phyloP scores from a whole-genome alignment of 2,888 invertebrate genomes.

The Parnassius glacialis region DNA sequence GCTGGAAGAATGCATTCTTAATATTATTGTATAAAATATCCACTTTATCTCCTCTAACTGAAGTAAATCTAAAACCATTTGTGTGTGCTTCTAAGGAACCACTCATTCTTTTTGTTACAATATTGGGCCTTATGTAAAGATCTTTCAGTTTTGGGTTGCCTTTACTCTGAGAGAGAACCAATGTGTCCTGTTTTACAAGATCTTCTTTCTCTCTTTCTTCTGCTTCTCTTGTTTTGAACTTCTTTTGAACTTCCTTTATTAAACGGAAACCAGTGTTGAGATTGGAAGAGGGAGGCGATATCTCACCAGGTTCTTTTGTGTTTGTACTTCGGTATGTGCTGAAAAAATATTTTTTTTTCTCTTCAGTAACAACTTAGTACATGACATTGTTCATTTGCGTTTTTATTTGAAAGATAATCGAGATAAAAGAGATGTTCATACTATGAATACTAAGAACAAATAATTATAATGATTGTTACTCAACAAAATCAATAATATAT shows the following conservation, averaged over 20 bases:
- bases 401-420: too few relatives aligned
- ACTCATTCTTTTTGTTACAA: slow-evolving; percentile 97
- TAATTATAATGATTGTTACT: too few relatives aligned
- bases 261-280: slow-evolving; percentile 97
- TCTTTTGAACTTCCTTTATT: slow-evolving; percentile 99
- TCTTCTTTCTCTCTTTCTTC: slow-evolving; percentile 99
- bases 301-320: slow-evolving; percentile 97
- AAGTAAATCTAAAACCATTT: slow-evolving; percentile 98
- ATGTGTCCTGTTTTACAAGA: slow-evolving; percentile 98
- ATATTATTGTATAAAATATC: slow-evolving; percentile 99
- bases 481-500: too few relatives aligned
- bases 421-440: too few relatives aligned
- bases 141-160: slow-evolving; percentile 99
- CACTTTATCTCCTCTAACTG: slow-evolving; percentile 99
- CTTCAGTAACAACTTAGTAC: too few relatives aligned
- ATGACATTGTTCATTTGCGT: too few relatives aligned
- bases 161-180: slow-evolving; percentile 96
- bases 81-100: slow-evolving; percentile 96
- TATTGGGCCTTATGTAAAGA: slow-evolving; percentile 98
- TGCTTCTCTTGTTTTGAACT: slow-evolving; percentile 98
- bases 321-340: slow-evolving; percentile 98
- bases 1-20: slow-evolving; percentile 99
- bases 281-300: slow-evolving; percentile 96
- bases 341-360: slow-evolving; percentile 35
- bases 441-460: too few relatives aligned